Evolutionary conservation across 2,888 invertebrate species (phyloP).

Genomic region (Abrostola triplasia): DNA sequence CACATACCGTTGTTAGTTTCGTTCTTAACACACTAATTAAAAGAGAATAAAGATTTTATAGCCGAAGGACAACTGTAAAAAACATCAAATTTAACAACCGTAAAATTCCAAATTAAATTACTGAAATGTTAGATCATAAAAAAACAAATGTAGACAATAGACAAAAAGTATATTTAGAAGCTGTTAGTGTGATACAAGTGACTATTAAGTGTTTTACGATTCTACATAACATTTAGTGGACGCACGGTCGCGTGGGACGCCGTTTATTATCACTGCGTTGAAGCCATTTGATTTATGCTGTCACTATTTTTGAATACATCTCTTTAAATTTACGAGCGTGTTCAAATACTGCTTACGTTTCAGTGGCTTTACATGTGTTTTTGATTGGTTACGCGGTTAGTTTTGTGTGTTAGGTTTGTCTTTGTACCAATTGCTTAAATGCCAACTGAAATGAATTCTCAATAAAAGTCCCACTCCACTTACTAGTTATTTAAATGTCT

Average conservation of each 20-base stretch:
- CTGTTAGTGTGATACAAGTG: constrained; percentile 53
- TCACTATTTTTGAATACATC: constrained; percentile 59
- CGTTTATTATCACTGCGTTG: constrained; percentile 62
- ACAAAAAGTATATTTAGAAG: constrained; percentile 42
- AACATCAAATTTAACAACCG: constrained; percentile 25
- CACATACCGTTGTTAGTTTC: neutral
- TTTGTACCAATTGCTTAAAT: constrained; percentile 29
- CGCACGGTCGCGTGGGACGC: constrained; percentile 54
- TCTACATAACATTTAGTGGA: constrained; percentile 61
- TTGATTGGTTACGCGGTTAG: constrained; percentile 55
- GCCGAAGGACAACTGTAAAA: constrained; percentile 34
- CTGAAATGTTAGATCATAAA: constrained; percentile 35
- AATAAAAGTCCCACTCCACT: too few species aligned
- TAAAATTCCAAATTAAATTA: constrained; percentile 35
- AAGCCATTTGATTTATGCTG: constrained; percentile 58
- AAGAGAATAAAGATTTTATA: constrained; percentile 31
- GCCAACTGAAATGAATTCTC: too few species aligned
- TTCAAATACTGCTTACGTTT: constrained; percentile 45
- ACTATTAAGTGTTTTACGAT: constrained; percentile 67
- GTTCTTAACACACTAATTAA: constrained; percentile 9
- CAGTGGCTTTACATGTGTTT: constrained; percentile 51
- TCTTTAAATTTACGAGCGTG: constrained; percentile 56
- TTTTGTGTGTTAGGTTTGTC: constrained; percentile 37
- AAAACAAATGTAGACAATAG: constrained; percentile 40
- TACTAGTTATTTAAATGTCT: too few species aligned